Base-by-base conservation (phyloP, 1,140 invertebrate genomes). In the Drosophila parabipectinata region DNA sequence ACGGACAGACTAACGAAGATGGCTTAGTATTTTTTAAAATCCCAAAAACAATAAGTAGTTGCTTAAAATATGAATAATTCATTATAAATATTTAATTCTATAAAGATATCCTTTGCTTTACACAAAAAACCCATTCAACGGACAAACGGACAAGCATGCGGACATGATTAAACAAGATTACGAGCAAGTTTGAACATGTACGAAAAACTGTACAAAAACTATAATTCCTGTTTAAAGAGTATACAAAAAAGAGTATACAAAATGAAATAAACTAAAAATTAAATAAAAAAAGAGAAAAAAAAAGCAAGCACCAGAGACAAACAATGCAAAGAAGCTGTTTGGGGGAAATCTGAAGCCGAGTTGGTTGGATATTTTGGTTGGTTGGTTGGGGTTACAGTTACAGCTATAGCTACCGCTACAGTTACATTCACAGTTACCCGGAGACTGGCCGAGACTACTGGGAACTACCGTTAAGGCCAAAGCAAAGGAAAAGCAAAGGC, bases 241-340 rank as follows among this genome's bases (percentile, higher is more conserved):
- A 34, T 34, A 10, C 32, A 34, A 10, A 34, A 10, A 34, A 34
- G 34, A 37, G 10, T 37, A 37, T n/a, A 12, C 4, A 12, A 10
- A 37, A 10, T 37, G 3, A 34, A 32, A 34, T 34, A 34, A 34
- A 34, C 32, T 34, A 37, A 12, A 37, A 37, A 37, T 37, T 12
- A 37, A 37, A 37, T 12, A 37, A 60, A 3, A 34, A 15, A 15
- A 57, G 44, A 26, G 18, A 21, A 41, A 26, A 0, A 14, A 34
- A 34, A 54, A 45, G 4, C 32, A 18, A 26, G 34, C 39, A 52
- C n/a, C 44, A 60, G 54, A 66, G 52, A 63, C 54, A 69, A 58
- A 68, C 63, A 76, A 47, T 63, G 51, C 47, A 54, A 63, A 56
- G 69, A 73, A 62, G 58, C 71, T 73, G 56, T 34, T 34, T 34